Percentiles rank a stretch among this genome's conserved stretches.
Evolutionary conservation across 1,140 invertebrate genomes (phyloP).

Genomic region (Campoletis sonorensis): DNA sequence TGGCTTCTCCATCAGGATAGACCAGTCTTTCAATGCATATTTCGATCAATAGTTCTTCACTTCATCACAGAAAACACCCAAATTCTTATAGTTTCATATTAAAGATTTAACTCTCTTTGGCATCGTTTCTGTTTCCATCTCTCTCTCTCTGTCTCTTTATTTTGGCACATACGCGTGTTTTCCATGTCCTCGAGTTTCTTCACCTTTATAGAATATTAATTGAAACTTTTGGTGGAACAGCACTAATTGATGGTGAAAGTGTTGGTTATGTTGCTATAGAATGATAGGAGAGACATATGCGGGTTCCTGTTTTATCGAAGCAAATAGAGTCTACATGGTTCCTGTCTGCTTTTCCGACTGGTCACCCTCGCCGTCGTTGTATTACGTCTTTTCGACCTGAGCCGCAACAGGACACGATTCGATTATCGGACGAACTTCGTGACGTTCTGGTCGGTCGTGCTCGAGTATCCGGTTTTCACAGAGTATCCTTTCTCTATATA

Average conservation of each 20-base stretch:
- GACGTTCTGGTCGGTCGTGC: constrained; percentile 50
- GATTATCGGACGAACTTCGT: constrained; percentile 67
- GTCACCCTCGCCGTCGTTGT: constrained; percentile 20
- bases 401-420: constrained; percentile 60
- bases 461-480: constrained; percentile 40
- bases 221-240: constrained; percentile 72
- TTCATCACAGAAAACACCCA: constrained; percentile 29
- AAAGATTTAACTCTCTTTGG: no score
- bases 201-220: constrained; percentile 70
- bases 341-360: constrained; percentile 37
- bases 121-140: no score
- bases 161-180: constrained; percentile 17
- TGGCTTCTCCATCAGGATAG: background rate
- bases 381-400: constrained; percentile 29
- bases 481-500: constrained; percentile 10
- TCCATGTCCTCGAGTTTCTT: constrained; percentile 15
- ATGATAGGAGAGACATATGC: background rate
- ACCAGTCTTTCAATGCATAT: constrained; percentile 28
- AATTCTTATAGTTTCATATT: constrained; percentile 23
- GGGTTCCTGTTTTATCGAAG: constrained; percentile 56
- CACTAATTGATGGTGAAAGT: constrained; percentile 50
- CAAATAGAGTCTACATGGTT: constrained; percentile 8
- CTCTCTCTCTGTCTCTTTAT: no score
- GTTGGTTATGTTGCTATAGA: constrained; percentile 58
- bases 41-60: constrained; percentile 48